These are phyloP conservation scores for Rhinoderma darwinii DNA, from an alignment of 2,113 vertebrate genomes.

Conservation along the genomic window DNA sequence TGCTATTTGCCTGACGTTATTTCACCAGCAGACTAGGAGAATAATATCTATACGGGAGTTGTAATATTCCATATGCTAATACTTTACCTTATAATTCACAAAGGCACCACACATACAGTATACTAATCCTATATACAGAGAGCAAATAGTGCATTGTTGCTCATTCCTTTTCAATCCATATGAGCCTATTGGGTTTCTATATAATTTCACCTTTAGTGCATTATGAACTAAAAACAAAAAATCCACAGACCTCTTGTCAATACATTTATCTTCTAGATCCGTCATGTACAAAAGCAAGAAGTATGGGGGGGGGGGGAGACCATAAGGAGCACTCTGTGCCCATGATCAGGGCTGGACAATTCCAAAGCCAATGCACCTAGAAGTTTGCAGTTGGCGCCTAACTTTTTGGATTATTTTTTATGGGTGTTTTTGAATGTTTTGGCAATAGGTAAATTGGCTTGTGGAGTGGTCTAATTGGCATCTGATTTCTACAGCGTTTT, in stretches of 20 bases:
- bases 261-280: background rate
- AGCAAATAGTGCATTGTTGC: slow-evolving; percentile 54
- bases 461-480: background rate
- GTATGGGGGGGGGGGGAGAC: background rate
- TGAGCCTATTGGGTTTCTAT: slow-evolving; percentile 11
- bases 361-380: background rate
- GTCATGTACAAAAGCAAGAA: background rate
- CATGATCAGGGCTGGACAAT: background rate
- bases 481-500: background rate
- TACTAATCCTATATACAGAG: slow-evolving; percentile 21
- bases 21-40: background rate
- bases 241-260: background rate
- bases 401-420: slow-evolving; percentile 3
- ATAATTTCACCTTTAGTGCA: slow-evolving; percentile 47
- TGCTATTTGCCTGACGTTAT: background rate
- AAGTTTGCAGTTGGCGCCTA: background rate
- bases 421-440: too few relatives aligned
- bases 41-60: slow-evolving; percentile 8
- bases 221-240: slow-evolving; percentile 14
- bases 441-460: background rate
- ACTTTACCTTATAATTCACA: slow-evolving; percentile 27
- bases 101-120: slow-evolving; percentile 33
- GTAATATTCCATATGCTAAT: slow-evolving; percentile 14
- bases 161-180: slow-evolving; percentile 41
- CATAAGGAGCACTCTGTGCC: background rate